phyloP scores from a whole-genome alignment of 2,888 invertebrate genomes.

The Caenorhabditis imperialis region DNA sequence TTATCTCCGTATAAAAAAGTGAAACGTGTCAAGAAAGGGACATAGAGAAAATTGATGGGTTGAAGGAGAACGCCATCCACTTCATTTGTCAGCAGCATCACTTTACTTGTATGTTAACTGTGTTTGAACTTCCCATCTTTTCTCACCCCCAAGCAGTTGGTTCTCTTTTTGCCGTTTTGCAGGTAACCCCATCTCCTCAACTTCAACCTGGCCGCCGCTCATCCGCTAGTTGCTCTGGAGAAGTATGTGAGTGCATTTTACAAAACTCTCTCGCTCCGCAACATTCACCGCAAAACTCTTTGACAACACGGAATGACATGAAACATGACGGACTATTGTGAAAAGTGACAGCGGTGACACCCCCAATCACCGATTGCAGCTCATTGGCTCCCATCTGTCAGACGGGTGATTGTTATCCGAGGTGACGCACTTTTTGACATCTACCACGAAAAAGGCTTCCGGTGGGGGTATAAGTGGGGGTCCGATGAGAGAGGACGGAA shows the following conservation, averaged over 20 bases:
- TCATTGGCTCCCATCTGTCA: slow-evolving; percentile 7
- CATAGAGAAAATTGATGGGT: slow-evolving; percentile 12
- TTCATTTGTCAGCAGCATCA: slow-evolving; percentile 12
- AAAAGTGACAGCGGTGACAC: slow-evolving; percentile 56
- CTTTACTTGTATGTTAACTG: slow-evolving; percentile 12
- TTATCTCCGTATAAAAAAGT: slow-evolving; percentile 48
- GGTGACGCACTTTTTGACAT: slow-evolving; percentile 47
- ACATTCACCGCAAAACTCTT: slow-evolving; percentile 17
- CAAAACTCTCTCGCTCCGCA: slow-evolving; percentile 9
- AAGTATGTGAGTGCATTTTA: slow-evolving; percentile 49
- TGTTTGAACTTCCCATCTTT: background rate
- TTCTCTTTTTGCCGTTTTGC: background rate
- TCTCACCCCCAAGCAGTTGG: background rate
- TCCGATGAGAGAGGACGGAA: slow-evolving; percentile 26
- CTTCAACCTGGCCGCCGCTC: slow-evolving; percentile 12
- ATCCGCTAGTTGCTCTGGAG: slow-evolving; percentile 13
- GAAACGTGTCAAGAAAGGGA: slow-evolving; percentile 32
- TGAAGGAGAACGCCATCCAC: slow-evolving; percentile 24
- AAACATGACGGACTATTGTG: slow-evolving; percentile 58
- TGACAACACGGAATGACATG: slow-evolving; percentile 49
- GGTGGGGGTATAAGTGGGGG: slow-evolving; percentile 32
- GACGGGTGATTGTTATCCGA: slow-evolving; percentile 30
- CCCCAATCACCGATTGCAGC: slow-evolving; percentile 40
- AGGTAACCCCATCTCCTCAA: background rate
- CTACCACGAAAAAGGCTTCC: slow-evolving; percentile 24